Evolutionary conservation across 2,797 vertebrate species (phyloP).

Genomic region (Phrynocephalus vlangalii): DNA sequence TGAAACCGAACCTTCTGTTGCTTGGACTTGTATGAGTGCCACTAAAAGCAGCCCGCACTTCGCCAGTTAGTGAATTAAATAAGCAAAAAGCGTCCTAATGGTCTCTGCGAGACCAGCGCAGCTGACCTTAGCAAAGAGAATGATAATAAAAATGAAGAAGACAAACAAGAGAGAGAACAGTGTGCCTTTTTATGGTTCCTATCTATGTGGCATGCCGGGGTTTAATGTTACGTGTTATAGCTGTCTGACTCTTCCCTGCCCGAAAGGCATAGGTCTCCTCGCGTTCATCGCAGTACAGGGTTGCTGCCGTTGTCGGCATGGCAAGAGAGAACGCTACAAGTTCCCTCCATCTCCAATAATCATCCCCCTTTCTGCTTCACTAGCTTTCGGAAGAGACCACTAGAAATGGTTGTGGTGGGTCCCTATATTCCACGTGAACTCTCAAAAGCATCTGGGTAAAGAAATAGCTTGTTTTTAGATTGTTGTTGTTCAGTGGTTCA

Average conservation of each 20-base stretch:
- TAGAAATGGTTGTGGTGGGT: background rate
- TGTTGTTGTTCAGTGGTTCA: no score
- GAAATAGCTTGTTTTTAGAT: no score
- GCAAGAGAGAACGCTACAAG: background rate
- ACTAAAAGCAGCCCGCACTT: constrained; percentile 73
- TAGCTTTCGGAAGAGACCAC: background rate
- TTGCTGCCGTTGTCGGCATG: background rate
- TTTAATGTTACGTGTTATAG: constrained; percentile 52
- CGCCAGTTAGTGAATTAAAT: constrained; percentile 73
- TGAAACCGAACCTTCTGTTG: constrained; percentile 76
- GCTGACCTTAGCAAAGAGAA: constrained; percentile 71
- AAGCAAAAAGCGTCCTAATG: constrained; percentile 73
- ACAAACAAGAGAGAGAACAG: constrained; percentile 64
- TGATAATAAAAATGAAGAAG: constrained; percentile 75
- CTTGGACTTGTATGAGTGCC: constrained; percentile 71
- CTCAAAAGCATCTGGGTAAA: background rate
- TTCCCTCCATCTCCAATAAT: background rate
- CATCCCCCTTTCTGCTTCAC: background rate
- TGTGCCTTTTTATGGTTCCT: constrained; percentile 63
- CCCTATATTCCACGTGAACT: background rate
- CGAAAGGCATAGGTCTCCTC: constrained; percentile 54
- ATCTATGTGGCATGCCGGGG: constrained; percentile 60
- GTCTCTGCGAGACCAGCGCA: constrained; percentile 60
- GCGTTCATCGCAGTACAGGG: constrained; percentile 7
- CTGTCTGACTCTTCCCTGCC: constrained; percentile 50